phyloP scores from a whole-genome alignment of 2,888 invertebrate species.

The Odontomyia ornata region DNA sequence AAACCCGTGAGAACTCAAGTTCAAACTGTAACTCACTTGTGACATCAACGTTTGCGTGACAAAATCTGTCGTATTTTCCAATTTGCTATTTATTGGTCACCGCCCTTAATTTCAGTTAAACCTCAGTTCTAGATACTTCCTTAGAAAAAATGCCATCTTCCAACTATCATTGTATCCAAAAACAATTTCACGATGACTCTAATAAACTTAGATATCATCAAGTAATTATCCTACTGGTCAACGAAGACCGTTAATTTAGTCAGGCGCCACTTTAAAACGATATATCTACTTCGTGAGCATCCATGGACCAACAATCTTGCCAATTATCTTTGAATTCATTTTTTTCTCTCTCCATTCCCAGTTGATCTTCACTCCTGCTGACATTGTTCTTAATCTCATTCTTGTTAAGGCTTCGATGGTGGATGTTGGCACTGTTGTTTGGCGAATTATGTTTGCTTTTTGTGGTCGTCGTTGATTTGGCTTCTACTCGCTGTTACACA shows the following conservation, averaged over 20 bases:
- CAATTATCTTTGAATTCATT: neutral
- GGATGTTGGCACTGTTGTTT: neutral
- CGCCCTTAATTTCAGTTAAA: too few relatives aligned
- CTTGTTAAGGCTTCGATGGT: neutral
- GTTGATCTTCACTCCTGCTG: too few relatives aligned
- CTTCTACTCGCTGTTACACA: neutral
- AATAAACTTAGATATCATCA: constrained; percentile 1
- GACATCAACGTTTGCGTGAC: too few relatives aligned
- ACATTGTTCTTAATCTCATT: too few relatives aligned
- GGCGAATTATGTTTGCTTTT: too few relatives aligned
- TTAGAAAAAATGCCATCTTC: too few relatives aligned
- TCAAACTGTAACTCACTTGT: too few relatives aligned
- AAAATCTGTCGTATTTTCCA: too few relatives aligned
- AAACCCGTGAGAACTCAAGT: too few relatives aligned
- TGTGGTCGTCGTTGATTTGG: neutral
- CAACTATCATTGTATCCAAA: too few relatives aligned
- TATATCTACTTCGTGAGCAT: neutral
- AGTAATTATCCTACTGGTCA: neutral
- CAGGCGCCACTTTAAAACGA: neutral
- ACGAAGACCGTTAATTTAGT: neutral
- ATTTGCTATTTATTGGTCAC: too few relatives aligned
- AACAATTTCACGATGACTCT: neutral
- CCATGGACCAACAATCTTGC: neutral
- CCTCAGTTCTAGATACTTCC: too few relatives aligned
- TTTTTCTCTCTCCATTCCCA: neutral